Evolutionary conservation across 2,797 vertebrate species (phyloP), one percentile per base, ranked within the genome.

Genomic region (Sardinella longiceps): DNA sequence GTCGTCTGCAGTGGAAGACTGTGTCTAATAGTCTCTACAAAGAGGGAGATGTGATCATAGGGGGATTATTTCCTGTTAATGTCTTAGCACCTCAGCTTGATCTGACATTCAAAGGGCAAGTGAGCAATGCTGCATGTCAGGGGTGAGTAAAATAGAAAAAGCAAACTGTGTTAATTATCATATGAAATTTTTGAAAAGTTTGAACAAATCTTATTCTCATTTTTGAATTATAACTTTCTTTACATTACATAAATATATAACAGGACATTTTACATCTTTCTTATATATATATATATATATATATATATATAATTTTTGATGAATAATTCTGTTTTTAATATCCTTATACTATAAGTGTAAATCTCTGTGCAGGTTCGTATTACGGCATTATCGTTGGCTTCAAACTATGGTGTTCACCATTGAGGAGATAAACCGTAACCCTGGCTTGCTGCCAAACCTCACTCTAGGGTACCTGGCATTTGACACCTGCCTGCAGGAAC

Each of bases 371-470:
- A 90, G 88, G 84, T 87, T 80, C 81, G 88, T 70, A 45, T 90
- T 51, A 84, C 86, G 23, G 87, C 86, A n/a, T 37, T 92, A 91
- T 84, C 85, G 84, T 37, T 92, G 90, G 91, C 87, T 92, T 58
- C 88, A 89, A 89, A 86, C 88, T 0, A 88, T 92, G 89, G 89
- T 92, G 77, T 92, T 91, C 83, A 86, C 89, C 23, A 89, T 91
- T 70, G 89, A 93, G 83, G 90, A 93, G 89, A 91, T 94, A 10
- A 92, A 92, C 85, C 89, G 77, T 70, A 88, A 91, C 83, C 83
- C 88, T 50, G 37, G 70, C 60, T 83, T 91, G 60, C 84, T 93
- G 33, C 84, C 89, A 28, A 93, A 92, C 66, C 63, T 94, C 63
- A 92, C 90, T 43, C 87, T 91, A 80, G 89, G 90, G 45, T 93